Percentiles rank a stretch among this genome's conserved stretches.
These are phyloP conservation scores for Sinodicranocentrus sp. DNA, from an alignment of 2,888 invertebrate genomes.

Conservation along the genomic window DNA sequence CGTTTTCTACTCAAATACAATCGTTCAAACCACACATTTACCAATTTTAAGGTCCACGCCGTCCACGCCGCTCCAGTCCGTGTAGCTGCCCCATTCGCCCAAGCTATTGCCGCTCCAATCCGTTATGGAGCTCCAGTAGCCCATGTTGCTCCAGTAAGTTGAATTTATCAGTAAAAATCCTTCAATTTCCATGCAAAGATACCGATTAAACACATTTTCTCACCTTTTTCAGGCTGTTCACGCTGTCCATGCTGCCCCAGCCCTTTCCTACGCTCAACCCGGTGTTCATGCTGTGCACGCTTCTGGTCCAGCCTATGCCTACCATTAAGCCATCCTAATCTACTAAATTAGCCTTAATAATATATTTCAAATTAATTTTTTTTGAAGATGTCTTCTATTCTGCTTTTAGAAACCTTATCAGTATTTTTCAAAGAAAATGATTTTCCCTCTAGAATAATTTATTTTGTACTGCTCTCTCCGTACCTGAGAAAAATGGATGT, in stretches of 20 bases:
- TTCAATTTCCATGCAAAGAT: too few relatives aligned
- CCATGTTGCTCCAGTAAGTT: not conserved
- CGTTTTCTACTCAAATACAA: too few relatives aligned
- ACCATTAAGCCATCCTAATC: not conserved
- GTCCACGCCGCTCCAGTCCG: not conserved
- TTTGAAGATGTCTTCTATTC: not conserved
- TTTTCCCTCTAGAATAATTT: conserved; percentile 10
- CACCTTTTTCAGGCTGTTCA: conserved; percentile 9
- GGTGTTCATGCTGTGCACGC: conserved; percentile 28
- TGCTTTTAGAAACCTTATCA: conserved; percentile 41
- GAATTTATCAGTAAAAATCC: not conserved
- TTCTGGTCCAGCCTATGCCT: conserved; percentile 10
- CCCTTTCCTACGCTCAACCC: not conserved
- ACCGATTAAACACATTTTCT: not conserved
- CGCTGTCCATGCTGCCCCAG: conserved; percentile 29
- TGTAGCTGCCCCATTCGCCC: conserved; percentile 33
- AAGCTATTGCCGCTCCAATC: conserved; percentile 36
- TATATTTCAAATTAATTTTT: conserved; percentile 35
- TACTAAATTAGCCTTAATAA: conserved; percentile 23
- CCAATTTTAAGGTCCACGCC: not conserved
- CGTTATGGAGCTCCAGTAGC: conserved; percentile 6
- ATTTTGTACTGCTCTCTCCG: conserved; percentile 6
- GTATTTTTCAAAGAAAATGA: conserved; percentile 32
- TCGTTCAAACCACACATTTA: not conserved
- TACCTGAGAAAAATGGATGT: conserved; percentile 13